Conservation (phyloP, 2,888 invertebrate genomes). For the Melolontha melolontha region DNA sequence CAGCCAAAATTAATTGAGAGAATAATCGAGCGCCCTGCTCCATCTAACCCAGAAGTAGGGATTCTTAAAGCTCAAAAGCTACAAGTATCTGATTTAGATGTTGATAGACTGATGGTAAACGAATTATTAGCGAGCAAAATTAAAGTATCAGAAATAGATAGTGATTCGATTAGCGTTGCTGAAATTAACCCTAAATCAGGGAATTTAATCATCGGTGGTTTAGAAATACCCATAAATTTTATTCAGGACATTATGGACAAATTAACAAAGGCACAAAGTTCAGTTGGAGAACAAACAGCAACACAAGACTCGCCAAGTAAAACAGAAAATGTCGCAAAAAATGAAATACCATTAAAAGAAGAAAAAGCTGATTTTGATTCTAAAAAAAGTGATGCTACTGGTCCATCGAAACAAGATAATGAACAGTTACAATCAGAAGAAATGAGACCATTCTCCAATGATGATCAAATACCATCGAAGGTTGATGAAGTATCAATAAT, state of each 20-base stretch:
- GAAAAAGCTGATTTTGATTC: no score
- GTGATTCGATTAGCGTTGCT: conserved; percentile 77
- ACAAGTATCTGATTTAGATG: conserved; percentile 81
- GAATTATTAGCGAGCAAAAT: conserved; percentile 85
- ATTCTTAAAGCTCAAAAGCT: conserved; percentile 72
- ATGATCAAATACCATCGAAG: no score
- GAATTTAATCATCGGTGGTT: conserved; percentile 74
- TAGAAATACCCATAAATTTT: conserved; percentile 77
- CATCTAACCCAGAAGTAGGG: conserved; percentile 56
- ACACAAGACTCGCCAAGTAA: background rate
- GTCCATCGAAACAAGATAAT: background rate
- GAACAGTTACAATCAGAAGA: background rate
- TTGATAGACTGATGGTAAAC: conserved; percentile 81
- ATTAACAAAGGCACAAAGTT: conserved; percentile 9
- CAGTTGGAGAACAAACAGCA: background rate
- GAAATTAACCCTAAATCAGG: conserved; percentile 80
- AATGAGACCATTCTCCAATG: no score
- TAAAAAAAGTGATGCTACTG: background rate
- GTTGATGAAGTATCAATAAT: background rate
- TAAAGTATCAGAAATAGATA: conserved; percentile 84
- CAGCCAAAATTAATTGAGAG: conserved; percentile 49
- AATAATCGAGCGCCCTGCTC: conserved; percentile 54
- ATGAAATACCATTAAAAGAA: background rate
- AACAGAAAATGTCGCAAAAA: background rate
- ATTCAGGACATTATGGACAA: conserved; percentile 73